Evolutionary conservation across 2,113 vertebrate genomes (phyloP).

Genomic region (Ia io): DNA sequence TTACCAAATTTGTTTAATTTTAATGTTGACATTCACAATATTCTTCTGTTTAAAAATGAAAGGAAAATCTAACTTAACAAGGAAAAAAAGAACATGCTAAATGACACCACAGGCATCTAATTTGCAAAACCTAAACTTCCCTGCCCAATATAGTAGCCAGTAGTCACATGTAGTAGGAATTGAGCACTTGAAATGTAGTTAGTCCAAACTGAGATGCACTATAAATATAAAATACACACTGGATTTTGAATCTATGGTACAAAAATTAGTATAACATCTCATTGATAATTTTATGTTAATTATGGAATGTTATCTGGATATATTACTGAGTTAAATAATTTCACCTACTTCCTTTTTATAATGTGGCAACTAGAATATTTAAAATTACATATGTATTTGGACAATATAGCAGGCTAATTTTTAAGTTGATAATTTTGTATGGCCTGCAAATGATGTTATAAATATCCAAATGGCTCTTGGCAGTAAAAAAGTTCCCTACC

Average conservation of each 20-base stretch:
- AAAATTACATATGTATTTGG: not conserved
- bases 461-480: no score
- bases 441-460: no score
- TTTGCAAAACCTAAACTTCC: not conserved
- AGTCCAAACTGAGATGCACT: not conserved
- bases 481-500: no score
- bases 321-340: not conserved
- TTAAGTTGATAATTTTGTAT: no score
- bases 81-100: not conserved
- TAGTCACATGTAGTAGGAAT: not conserved
- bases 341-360: slow-evolving; percentile 5
- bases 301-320: not conserved
- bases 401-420: no score
- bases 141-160: not conserved
- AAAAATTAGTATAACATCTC: not conserved
- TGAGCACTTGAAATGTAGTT: not conserved
- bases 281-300: slow-evolving; percentile 23
- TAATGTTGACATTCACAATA: not conserved
- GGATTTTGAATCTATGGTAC: not conserved
- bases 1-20: slow-evolving; percentile 21
- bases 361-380: not conserved
- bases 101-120: not conserved
- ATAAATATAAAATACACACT: not conserved
- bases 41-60: slow-evolving; percentile 27
- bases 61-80: not conserved